Base-by-base conservation (phyloP, 2,888 invertebrate genomes). In the Agonopterix heracliana region DNA sequence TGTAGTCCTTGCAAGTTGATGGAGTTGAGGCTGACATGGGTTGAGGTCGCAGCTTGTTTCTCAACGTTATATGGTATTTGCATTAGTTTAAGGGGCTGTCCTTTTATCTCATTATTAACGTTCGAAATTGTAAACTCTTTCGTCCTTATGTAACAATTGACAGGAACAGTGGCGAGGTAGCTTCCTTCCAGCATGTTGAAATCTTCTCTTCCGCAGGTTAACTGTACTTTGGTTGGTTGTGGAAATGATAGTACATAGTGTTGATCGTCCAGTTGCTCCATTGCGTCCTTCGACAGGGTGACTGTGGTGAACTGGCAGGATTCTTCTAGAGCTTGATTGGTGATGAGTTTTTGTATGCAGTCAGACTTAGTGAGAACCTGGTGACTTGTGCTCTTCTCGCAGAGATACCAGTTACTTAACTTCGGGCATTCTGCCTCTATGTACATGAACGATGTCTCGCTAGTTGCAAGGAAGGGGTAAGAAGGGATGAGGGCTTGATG, bases 391-490 rank as follows among this genome's bases (percentile, higher is more conserved):
- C 50, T 55, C 9, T 34, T 11, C 34, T 55, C 50, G 35, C 59
- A 61, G 43, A 61, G 43, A 40, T 47, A 54, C 52, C 51, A 49
- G 5, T 12, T 14, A 11, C 41, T 54, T 9, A 17, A 14, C 55
- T 56, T 56, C 53, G 56, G 54, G 45, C 54, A 54, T 58, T 55
- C 55, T 44, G n/a, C n/a, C n/a, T n/a, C n/a, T n/a, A n/a, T n/a
- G n/a, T n/a, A n/a, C n/a, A n/a, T n/a, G n/a, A n/a, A n/a, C n/a
- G n/a, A n/a, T n/a, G 55, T 45, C 51, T 54, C 57, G 47, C 51
- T 53, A n/a, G 50, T 48, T 47, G 54, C 51, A 41, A 49, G 26
- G 14, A 34, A 49, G 11, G 55, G 45, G 41, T 11, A 41, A 41
- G 46, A 26, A 9, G 54, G 54, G n/a, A 51, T 47, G 7, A 54